Base-by-base conservation (phyloP, 2,797 vertebrate species). In the Chanos chanos region DNA sequence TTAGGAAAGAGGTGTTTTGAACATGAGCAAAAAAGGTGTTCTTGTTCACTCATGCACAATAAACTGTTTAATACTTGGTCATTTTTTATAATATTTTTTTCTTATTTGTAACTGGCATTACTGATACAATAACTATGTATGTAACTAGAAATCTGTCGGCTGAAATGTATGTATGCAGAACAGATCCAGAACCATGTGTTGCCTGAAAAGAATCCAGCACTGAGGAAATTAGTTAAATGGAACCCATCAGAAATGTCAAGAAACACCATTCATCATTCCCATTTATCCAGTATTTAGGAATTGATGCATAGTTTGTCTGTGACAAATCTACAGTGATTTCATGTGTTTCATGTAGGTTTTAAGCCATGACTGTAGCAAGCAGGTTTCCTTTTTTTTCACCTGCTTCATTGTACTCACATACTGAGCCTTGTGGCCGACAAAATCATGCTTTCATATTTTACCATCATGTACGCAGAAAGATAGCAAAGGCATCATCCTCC, bases 91-190 rank as follows among this genome's bases (percentile, higher is more conserved):
- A 16, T 51, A 61, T 45, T 55, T 47, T 50, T 24, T 28, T 52
- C 36, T n/a, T 45, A 47, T 61, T 61, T 25, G 57, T 64, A 52
- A 37, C 28, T 16, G 5, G 22, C 64, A 34, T 15, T 60, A 19
- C 27, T 34, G 37, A 43, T 49, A 34, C 3, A 73, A 62, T 54
- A 61, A 61, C 45, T 50, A 27, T 40, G 28, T 44, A 37, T 52
- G 55, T 45, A 69, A 22, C 31, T 12, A 18, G 27, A 39, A 33
- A 44, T 28, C 64, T 34, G 7, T 25, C 57, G n/a, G 47, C 27
- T 58, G 58, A 48, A 24, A 34, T 62, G 63, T 58, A 71, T 71
- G 5, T 58, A 66, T 62, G 45, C 62, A 49, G 43, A 33, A 39
- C 4, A 39, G 30, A 27, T 19, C 53, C 31, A 45, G 39, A 64